Evolutionary conservation across 1,140 invertebrate genomes (phyloP), one percentile per base, ranked within the genome.

Genomic region (Drosophila ananassae): DNA sequence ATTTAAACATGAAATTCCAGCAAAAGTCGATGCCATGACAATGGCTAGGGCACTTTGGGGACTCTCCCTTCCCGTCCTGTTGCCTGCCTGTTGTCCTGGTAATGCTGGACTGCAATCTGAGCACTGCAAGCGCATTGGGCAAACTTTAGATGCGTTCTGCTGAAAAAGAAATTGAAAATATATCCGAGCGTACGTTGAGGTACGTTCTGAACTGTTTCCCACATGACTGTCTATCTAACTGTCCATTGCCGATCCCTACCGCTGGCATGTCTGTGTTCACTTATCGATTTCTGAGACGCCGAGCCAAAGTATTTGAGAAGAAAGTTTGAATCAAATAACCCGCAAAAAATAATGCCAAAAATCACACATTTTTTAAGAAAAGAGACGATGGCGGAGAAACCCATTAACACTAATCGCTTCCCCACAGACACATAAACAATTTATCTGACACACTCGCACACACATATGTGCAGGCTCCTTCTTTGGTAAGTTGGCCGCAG

Each of bases 331-430:
- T 82, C 78, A 62, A 89, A 87, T 82, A 82, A 30, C 30, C 59
- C 63, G n/a, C 44, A 48, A 72, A 79, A 80, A 87, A 67, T 73
- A 81, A 81, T 59, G 58, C 73, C 76, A 69, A 62, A 79, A 89
- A 89, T 89, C 82, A 85, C 64, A 87, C 83, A 89, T 83, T 82
- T 74, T 77, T 63, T 51, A 66, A 79, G 60, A 67, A 30, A 46
- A 53, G 10, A 24, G 25, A 32, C 10, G 10, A 4, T 41, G 57
- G 41, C n/a, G 58, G 58, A 53, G 59, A 72, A 89, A 82, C 79
- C 83, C 83, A 89, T 89, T 89, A 89, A 89, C 83, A 89, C 83
- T 89, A 89, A 89, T 89, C 83, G 83, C 84, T 89, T 89, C 83
- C 83, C 83, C 83, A 89, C 83, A 89, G 83, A 89, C 83, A 89